These are phyloP conservation scores for Papilio dardanus DNA, from an alignment of 1,140 invertebrate genomes.

Conservation along the genomic window DNA sequence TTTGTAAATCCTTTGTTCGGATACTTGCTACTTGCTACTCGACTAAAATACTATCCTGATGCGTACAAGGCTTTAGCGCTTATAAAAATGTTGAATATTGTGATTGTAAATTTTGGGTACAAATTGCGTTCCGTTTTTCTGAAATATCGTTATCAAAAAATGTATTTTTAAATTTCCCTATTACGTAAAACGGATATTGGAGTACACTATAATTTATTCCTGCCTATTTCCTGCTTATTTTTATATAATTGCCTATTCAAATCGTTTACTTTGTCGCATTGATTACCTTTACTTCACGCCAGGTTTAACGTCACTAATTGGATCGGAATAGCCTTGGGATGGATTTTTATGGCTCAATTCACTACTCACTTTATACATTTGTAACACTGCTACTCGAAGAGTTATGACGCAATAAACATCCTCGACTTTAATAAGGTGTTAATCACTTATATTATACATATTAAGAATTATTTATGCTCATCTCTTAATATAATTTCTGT, in stretches of 20 bases:
- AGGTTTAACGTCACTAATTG: conserved; percentile 24
- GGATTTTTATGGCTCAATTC: conserved; percentile 31
- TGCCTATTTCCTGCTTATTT: conserved; percentile 10
- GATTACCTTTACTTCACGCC: conserved; percentile 28
- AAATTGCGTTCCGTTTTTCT: neutral
- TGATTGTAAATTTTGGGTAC: neutral
- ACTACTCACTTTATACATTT: conserved; percentile 5
- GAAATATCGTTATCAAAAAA: neutral
- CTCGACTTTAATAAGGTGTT: conserved; percentile 19
- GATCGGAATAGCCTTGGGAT: conserved; percentile 8
- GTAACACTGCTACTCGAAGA: neutral
- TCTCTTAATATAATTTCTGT: neutral
- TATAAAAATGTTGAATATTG: conserved; percentile 1
- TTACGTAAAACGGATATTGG: neutral
- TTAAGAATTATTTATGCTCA: conserved; percentile 5
- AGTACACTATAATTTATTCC: neutral
- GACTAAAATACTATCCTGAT: no score
- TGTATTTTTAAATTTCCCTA: neutral
- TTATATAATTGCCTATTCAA: conserved; percentile 2
- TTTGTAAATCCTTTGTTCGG: no score
- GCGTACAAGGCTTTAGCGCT: no score
- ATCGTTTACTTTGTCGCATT: conserved; percentile 18
- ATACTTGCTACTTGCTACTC: no score
- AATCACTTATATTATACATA: conserved; percentile 4
- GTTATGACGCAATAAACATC: conserved; percentile 15